Base-by-base conservation (phyloP, 2,113 vertebrate species). In the Colossoma macropomum region DNA sequence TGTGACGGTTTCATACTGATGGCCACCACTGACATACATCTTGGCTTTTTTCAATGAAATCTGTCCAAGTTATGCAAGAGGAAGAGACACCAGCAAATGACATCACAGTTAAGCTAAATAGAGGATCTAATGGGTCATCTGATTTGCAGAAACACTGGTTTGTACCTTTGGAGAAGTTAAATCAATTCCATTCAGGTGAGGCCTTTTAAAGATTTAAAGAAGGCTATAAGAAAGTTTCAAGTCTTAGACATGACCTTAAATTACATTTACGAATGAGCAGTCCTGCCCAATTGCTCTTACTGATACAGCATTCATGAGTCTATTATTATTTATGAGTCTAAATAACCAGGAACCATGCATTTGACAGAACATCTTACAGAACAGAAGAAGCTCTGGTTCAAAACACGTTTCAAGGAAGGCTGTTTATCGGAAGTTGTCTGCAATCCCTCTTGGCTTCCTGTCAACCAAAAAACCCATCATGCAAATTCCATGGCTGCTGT, bases 401-500 rank as follows among this genome's bases (percentile, higher is more conserved):
- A 16, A 21, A 62, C 75, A 65, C 19, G 16, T 65, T 65, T 79
- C 27, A 79, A 27, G 30, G 25, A 19, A 65, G 50, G n/a, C 25
- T 54, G 28, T 66, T 50, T 72, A 77, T 56, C 71, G 73, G 27
- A 76, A 5, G 56, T 77, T 62, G 60, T 59, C 62, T 82, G 11
- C 17, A 75, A 65, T 83, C 63, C 25, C n/a, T 70, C 41, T 62
- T 45, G 70, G 72, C 66, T 77, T 86, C n/a, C 21, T 48, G 62
- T 63, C 52, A 62, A 48, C 54, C 41, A 8, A 34, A 60, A 65
- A 80, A 76, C 34, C 23, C 12, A 75, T 75, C 41, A 23, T 75
- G 77, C 72, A 82, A 78, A 80, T 75, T 83, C 76, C 70, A 50
- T 50, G 6, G 11, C 79, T n/a, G 69, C 21, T 65, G 48, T 68